Evolutionary conservation across 1,140 invertebrate genomes (phyloP), one percentile per base, ranked within the genome.

Genomic region (Phocides pigmalion): DNA sequence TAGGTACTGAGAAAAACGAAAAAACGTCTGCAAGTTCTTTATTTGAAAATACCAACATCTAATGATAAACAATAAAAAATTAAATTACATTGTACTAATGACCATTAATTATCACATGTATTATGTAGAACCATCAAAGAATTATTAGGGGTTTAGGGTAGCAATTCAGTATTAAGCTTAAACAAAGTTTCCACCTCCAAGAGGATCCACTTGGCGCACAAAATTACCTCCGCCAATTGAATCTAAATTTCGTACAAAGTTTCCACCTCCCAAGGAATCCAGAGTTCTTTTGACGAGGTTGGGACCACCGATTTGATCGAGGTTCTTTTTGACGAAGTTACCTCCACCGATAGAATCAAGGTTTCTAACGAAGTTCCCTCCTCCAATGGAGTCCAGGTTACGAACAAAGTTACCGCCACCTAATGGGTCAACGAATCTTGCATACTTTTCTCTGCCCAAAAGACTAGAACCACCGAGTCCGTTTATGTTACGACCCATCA

Each of bases 291-390:
- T 84, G 14, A 92, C 76, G 20, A 93, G 70, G 74, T 92, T 92
- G 0, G 90, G 88, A 14, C 91, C 92, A 0, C 88, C 92, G 15
- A 93, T 87, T 35, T 84, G 79, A 70, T 93, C 92, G 22, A 92
- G 76, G 72, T 92, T 92, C 62, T 84, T 89, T 73, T 90, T 87
- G 0, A 90, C 82, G 8, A 91, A 74, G 62, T 90, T 92, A 9
- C 77, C 83, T n/a, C 89, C 89, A 2, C 90, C 90, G 15, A 90
- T 73, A 1, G 86, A 82, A 64, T 92, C 89, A 9, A 91, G 65
- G 51, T 81, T 84, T 19, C 85, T 76, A 20, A 92, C 79, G 25
- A 89, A 80, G 74, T 92, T 92, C 4, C 81, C 86, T 44, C 92
- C 92, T 3, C 91, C 91, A 49, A 93, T 84, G 14, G 78, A 76